Conservation (phyloP, 2,797 vertebrate species). For the Buceros bicornis region DNA sequence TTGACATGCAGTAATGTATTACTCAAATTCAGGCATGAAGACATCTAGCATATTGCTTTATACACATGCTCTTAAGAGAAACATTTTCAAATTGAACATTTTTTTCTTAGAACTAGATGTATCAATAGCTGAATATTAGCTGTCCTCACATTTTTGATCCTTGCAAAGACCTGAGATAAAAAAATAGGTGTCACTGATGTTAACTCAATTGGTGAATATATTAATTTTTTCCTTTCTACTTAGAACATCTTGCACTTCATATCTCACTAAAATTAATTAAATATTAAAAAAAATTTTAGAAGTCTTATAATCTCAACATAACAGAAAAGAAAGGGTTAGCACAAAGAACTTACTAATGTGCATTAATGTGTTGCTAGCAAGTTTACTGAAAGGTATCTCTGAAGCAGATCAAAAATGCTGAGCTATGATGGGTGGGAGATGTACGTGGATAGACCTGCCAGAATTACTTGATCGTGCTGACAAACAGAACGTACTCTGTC, state of each 20-base stretch:
- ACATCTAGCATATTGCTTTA: not conserved
- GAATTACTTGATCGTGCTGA: constrained; percentile 47
- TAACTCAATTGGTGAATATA: not conserved
- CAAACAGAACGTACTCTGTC: constrained; percentile 45
- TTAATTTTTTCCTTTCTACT: not conserved
- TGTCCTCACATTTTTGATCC: not conserved
- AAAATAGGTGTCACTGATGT: not conserved
- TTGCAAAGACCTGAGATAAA: not conserved
- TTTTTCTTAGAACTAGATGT: not conserved
- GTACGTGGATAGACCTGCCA: constrained; percentile 19
- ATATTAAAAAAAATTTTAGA: not conserved
- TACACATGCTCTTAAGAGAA: not conserved
- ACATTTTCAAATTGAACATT: not conserved
- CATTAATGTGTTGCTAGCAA: not conserved
- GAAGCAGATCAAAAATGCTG: not conserved
- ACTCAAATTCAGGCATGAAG: not conserved
- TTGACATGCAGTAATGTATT: not conserved
- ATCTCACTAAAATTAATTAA: not conserved
- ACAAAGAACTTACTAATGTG: not conserved
- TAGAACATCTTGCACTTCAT: not conserved
- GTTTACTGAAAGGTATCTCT: not conserved
- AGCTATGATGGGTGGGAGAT: constrained; percentile 15
- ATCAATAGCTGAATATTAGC: not conserved
- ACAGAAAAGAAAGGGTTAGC: not conserved
- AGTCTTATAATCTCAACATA: not conserved